phyloP scores from a whole-genome alignment of 2,888 invertebrate species.

The Poecilobothrus nobilitatus region DNA sequence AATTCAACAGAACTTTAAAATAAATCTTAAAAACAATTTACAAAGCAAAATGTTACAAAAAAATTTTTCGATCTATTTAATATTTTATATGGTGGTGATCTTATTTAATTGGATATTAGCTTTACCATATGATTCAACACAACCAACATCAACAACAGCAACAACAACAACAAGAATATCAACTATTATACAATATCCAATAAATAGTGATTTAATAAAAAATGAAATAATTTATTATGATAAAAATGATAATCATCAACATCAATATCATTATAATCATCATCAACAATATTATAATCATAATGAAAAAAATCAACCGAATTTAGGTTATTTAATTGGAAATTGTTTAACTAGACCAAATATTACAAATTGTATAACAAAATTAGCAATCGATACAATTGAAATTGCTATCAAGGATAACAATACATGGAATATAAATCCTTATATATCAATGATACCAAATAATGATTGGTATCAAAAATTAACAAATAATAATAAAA shows the following conservation, averaged over 20 bases:
- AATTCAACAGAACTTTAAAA: no score
- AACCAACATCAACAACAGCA: background rate
- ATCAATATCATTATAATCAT: background rate
- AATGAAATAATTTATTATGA: background rate
- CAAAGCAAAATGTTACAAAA: background rate
- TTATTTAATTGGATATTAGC: no score
- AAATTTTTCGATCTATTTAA: background rate
- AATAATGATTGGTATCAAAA: slow-evolving; percentile 21
- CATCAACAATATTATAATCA: background rate
- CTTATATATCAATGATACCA: slow-evolving; percentile 33
- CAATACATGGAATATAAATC: slow-evolving; percentile 37
- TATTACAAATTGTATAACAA: slow-evolving; percentile 41
- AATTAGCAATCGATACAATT: slow-evolving; percentile 38
- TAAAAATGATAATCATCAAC: background rate
- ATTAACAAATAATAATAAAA: slow-evolving; percentile 13
- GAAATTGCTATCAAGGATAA: slow-evolving; percentile 43
- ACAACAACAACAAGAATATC: background rate
- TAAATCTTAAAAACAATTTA: background rate
- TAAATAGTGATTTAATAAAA: background rate
- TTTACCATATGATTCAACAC: background rate
- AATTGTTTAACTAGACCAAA: slow-evolving; percentile 30
- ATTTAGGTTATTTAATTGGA: slow-evolving; percentile 23
- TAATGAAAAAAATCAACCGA: background rate
- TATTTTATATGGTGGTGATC: background rate
- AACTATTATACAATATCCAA: background rate